Evolutionary conservation across 1,140 invertebrate genomes (phyloP).

Genomic region (Adoxophyes honmai): DNA sequence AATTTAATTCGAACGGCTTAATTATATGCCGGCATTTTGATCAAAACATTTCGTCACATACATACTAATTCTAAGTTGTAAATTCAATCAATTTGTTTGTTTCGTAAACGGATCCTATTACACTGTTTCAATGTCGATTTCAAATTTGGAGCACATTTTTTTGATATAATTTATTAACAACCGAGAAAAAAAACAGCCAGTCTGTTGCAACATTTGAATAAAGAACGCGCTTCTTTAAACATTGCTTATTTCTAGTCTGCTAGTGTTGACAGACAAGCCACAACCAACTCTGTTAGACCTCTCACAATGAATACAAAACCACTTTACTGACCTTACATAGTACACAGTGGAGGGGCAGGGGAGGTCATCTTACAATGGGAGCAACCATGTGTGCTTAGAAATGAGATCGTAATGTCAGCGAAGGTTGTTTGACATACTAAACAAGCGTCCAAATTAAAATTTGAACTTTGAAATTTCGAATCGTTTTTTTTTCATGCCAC

Average conservation of each 20-base stretch:
- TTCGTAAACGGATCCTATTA: neutral
- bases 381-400: constrained; percentile 46
- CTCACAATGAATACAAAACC: constrained; percentile 7
- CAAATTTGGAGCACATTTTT: too few species aligned
- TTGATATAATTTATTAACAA: too few species aligned
- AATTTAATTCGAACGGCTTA: neutral
- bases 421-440: constrained; percentile 38
- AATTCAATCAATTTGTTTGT: neutral
- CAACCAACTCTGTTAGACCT: constrained; percentile 22
- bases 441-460: constrained; percentile 19
- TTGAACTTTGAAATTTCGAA: constrained; percentile 33
- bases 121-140: neutral
- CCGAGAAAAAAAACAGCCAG: constrained; percentile 19
- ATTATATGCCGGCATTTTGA: neutral
- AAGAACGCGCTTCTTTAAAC: constrained; percentile 44
- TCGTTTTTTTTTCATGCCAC: constrained; percentile 16
- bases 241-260: constrained; percentile 46
- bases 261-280: constrained; percentile 36
- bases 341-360: constrained; percentile 16
- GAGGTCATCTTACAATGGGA: constrained; percentile 23
- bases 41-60: constrained; percentile 9
- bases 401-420: constrained; percentile 42
- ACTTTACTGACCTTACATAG: neutral
- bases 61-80: neutral
- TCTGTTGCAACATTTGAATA: constrained; percentile 36